A percentile compares a stretch with the other conserved stretches of the same genome.
phyloP scores from a whole-genome alignment of 1,140 invertebrate genomes.

The Wiebesia pumilae region DNA sequence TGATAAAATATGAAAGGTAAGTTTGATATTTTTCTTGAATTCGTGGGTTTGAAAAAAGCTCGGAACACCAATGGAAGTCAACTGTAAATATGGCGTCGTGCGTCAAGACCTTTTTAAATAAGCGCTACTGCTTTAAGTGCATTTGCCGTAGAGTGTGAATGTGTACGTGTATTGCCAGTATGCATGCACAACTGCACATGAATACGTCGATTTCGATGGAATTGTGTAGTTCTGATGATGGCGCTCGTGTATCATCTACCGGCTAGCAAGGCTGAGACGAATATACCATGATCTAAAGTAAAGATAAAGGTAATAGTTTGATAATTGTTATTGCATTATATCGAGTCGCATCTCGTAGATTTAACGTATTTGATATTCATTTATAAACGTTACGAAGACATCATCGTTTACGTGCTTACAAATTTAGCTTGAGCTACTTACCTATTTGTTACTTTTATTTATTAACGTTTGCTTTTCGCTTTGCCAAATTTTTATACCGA shows the following conservation, averaged over 20 bases:
- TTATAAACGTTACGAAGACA: not conserved
- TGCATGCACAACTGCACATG: conserved; percentile 37
- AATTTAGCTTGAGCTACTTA: not conserved
- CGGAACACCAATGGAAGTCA: not conserved
- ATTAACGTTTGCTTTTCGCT: not conserved
- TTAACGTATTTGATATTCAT: not conserved
- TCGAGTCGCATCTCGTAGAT: not conserved
- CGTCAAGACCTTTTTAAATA: not conserved
- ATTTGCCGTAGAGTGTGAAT: not conserved
- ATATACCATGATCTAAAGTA: conserved; percentile 36
- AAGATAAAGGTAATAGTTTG: conserved; percentile 22
- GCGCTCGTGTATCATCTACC: conserved; percentile 38
- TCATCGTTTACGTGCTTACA: not conserved
- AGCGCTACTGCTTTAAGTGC: not conserved
- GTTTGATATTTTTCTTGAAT: no score
- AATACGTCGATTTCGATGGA: conserved; percentile 10
- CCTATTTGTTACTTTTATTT: not conserved
- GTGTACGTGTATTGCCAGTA: conserved; percentile 7
- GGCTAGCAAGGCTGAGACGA: conserved; percentile 36
- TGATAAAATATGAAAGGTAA: no score
- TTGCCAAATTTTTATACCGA: not conserved
- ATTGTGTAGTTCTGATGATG: conserved; percentile 30
- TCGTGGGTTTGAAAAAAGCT: no score
- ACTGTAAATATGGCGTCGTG: not conserved
- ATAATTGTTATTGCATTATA: not conserved